These are phyloP conservation scores for Phrynosoma platyrhinos DNA, from an alignment of 2,113 vertebrate genomes.

Conservation along the genomic window DNA sequence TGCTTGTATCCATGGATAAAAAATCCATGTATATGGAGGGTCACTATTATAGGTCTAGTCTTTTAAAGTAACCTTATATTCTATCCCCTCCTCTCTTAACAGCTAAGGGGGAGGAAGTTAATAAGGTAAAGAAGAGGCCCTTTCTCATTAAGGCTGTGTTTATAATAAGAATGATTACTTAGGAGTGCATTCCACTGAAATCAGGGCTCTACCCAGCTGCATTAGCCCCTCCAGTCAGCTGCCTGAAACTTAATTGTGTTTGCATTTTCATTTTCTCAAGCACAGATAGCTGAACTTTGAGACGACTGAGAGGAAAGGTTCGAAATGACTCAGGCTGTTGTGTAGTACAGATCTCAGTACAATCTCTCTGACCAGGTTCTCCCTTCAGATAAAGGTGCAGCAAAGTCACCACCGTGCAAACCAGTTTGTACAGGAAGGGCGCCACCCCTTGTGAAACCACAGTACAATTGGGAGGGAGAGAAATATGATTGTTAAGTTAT, in stretches of 20 bases:
- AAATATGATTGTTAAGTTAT: slow-evolving; percentile 4
- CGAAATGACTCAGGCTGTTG: slow-evolving; percentile 26
- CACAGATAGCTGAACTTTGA: slow-evolving; percentile 6
- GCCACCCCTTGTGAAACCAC: background rate
- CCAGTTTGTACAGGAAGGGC: slow-evolving; percentile 6
- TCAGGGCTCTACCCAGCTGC: background rate
- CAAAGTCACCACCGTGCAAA: slow-evolving; percentile 25
- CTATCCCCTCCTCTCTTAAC: background rate
- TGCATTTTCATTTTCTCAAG: slow-evolving; percentile 50
- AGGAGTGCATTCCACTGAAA: slow-evolving; percentile 15
- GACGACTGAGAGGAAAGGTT: slow-evolving; percentile 31
- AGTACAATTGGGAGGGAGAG: background rate
- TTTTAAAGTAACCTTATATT: background rate
- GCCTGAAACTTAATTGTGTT: slow-evolving; percentile 21
- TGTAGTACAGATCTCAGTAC: background rate
- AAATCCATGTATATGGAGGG: too few species aligned
- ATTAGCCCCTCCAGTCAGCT: slow-evolving; percentile 45
- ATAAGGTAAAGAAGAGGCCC: slow-evolving; percentile 13
- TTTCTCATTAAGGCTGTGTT: background rate
- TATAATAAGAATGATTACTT: background rate
- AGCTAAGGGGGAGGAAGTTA: background rate
- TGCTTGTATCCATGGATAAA: too few species aligned
- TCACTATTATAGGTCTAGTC: background rate
- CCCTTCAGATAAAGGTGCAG: slow-evolving; percentile 48
- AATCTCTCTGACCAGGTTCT: background rate